Evolutionary conservation across 2,113 vertebrate genomes (phyloP), one percentile per base, ranked within the genome.

Genomic region (Nycticorax nycticorax): DNA sequence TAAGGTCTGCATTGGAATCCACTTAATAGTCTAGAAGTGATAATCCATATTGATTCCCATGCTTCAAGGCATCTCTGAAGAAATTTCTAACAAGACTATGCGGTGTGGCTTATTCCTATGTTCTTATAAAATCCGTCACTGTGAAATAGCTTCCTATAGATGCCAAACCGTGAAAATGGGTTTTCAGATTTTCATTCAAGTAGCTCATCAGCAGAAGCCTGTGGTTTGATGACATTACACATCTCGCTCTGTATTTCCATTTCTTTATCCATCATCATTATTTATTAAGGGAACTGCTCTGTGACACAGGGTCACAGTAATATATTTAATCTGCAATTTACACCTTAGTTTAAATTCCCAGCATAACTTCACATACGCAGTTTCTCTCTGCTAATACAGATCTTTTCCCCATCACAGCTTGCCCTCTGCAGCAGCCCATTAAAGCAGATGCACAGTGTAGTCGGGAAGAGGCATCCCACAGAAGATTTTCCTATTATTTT

Each of bases 141-240:
- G 69, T 96, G 93, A 96, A 96, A 93, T 96, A 88, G 41, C 60
- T 92, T 96, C 67, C 28, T 89, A 16, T 63, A 60, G 87, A 95
- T 95, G 60, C 41, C 82, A 85, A 74, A 76, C 50, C 89, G 55
- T 91, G 71, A 96, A 94, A 95, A 93, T 88, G 45, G 15, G 8
- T 79, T 91, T 93, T 91, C 57, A 80, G 83, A 55, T 95, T 94
- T 94, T 82, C 74, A 72, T 94, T 91, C 74, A 66, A n/a, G 66
- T 39, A 64, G 53, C 62, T 93, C 45, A 71, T 94, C 71, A 85
- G 59, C 68, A 88, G 41, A 93, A 85, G 78, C 35, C 81, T 78
- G 53, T 82, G 23, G 0, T 19, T 89, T 89, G 86, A 67, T 88
- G 33, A 45, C 56, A 62, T 77, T 85, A 66, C 50, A 39, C 27